Percentiles rank a stretch among this genome's conserved stretches.
phyloP scores from a whole-genome alignment of 2,888 invertebrate species.

The Tridacna gigas region DNA sequence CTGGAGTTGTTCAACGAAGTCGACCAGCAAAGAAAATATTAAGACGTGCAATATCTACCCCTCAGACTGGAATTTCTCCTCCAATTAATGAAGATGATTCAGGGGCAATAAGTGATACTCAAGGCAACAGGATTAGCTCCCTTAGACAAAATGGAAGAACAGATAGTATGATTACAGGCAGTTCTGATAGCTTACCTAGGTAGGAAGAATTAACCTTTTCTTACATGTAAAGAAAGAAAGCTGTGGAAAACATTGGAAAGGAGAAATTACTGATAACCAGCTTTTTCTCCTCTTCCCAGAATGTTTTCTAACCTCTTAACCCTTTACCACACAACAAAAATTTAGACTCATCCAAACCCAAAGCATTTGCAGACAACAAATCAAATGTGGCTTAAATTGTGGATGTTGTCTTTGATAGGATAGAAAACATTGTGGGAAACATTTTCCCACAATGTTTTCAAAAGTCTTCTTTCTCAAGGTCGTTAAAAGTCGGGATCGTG shows the following conservation, averaged over 20 bases:
- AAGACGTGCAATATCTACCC: constrained; percentile 73
- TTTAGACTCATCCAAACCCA: too few relatives aligned
- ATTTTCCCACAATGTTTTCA: too few relatives aligned
- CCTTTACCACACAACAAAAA: too few relatives aligned
- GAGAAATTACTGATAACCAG: too few relatives aligned
- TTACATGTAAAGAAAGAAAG: background rate
- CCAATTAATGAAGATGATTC: constrained; percentile 70
- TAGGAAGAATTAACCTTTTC: constrained; percentile 45
- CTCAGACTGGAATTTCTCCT: constrained; percentile 64
- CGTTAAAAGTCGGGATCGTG: too few relatives aligned
- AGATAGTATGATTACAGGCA: constrained; percentile 81
- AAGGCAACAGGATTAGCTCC: constrained; percentile 37
- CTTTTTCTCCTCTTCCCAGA: too few relatives aligned
- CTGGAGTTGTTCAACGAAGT: constrained; percentile 1
- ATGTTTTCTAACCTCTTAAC: too few relatives aligned
- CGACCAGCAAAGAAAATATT: constrained; percentile 74
- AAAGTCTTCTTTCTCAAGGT: too few relatives aligned
- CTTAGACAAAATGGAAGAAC: constrained; percentile 64
- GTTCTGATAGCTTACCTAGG: constrained; percentile 83
- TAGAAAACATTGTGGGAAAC: too few relatives aligned
- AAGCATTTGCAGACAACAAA: too few relatives aligned
- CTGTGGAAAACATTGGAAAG: background rate
- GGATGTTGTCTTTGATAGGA: too few relatives aligned
- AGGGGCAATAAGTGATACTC: constrained; percentile 34
- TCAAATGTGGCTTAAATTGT: too few relatives aligned